Evolutionary conservation across 1,140 invertebrate genomes (phyloP), one percentile per base, ranked within the genome.

Genomic region (Euwallacea fornicatus): DNA sequence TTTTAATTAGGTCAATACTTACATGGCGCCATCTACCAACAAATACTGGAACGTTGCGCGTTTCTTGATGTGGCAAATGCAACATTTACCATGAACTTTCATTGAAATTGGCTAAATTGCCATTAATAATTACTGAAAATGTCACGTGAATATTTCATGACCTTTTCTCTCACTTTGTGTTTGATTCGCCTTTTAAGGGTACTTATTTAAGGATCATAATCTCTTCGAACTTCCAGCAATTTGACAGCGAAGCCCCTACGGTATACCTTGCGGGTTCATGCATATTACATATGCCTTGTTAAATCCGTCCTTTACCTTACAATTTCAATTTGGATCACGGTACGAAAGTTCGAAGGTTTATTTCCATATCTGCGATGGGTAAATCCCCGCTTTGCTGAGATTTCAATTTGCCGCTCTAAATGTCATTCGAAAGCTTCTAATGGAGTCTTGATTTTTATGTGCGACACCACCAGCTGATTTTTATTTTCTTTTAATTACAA

Each of bases 221-320:
- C 16, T 10, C 41, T 6, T 41, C 16, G 16, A 61, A 61, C 16
- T 61, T 61, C 21, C 6, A 61, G 0, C 10, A 10, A n/a, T 9
- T 33, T 15, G 7, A 9, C 55, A 58, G 16, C 2, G 11, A 58
- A 16, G 9, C 6, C 55, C 21, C 21, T 33, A 2, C 21, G 1
- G 21, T 33, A 33, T 1, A 33, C 21, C 21, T 33, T 33, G 4
- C 16, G 2, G 59, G 9, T 61, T 61, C 59, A 61, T 61, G 41
- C 59, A 61, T 61, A 61, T 61, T 61, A n/a, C 59, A 61, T 61
- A 41, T 43, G 59, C 1, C 16, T 61, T 61, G 59, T 61, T 61
- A 61, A 61, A 61, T 43, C 8, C 21, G 59, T 10, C 59, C 54
- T 21, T 56, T 56, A 33, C 21, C 21, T 33, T 33, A 15, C 7